Base-by-base conservation (phyloP, 2,113 vertebrate species). In the Aphelocoma coerulescens region DNA sequence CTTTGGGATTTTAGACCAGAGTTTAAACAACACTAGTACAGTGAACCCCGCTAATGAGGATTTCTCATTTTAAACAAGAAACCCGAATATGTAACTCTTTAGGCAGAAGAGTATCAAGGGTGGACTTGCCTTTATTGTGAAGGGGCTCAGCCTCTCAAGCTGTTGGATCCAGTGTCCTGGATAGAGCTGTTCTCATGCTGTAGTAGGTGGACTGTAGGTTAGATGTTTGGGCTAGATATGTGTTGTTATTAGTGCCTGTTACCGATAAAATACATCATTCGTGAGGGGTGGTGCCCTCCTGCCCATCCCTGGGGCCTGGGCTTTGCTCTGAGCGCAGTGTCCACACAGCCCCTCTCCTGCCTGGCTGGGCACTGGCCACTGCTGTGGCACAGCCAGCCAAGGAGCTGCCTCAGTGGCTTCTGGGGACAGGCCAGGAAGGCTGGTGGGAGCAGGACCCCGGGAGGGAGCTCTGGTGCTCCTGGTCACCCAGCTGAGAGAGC, bases 331-430 rank as follows among this genome's bases (percentile, higher is more conserved):
- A 18, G 76, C 2, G 6, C 3, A 28, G 39, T 24, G 17, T 4
- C 24, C 57, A 3, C 1, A 0, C 24, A 32, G 28, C 57, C 24
- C 1, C n/a, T 69, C 11, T 43, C 37, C 65, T 4, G 1, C 58
- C 37, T 3, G 6, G 1, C 21, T 26, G 48, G 35, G 48, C 13
- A 8, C 39, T 3, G 11, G 19, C 9, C 3, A 0, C 33, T 33
- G 39, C 59, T 54, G 24, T 15, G 57, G 73, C 67, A 79, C 33
- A 33, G 37, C 10, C 18, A 9, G 43, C 1, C 2, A 18, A 33
- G 76, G 48, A 22, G 52, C 24, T 23, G 6, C 54, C 54, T 20
- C 1, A 44, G 23, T 17, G 3, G n/a, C 32, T 10, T 5, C 9
- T 2, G 19, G 19, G 33, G 55, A 28, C 62, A n/a, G 35, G 15